A percentile compares a stretch with the other conserved stretches of the same genome.
These are phyloP conservation scores for Xestia sexstrigata DNA, from an alignment of 2,888 invertebrate genomes.

Conservation along the genomic window DNA sequence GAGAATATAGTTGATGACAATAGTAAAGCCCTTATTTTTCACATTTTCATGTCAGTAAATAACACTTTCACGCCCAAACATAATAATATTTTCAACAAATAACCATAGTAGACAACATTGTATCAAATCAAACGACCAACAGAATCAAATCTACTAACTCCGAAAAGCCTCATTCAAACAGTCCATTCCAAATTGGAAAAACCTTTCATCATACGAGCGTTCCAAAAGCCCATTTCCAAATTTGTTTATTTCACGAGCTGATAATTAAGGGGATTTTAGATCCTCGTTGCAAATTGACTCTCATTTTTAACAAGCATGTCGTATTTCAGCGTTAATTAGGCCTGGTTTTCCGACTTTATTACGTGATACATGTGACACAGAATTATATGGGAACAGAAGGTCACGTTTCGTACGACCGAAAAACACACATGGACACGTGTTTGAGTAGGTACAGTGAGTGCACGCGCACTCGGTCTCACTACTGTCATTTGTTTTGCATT, in stretches of 20 bases:
- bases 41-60: no score
- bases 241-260: conserved; percentile 61
- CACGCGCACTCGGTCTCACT: not conserved
- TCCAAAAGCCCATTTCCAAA: conserved; percentile 42
- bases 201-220: conserved; percentile 50
- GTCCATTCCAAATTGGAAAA: conserved; percentile 45
- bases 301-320: conserved; percentile 71
- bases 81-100: not conserved
- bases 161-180: conserved; percentile 36
- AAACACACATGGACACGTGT: not conserved
- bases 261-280: conserved; percentile 62
- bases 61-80: not conserved
- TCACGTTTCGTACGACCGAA: not conserved
- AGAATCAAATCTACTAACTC: conserved; percentile 24
- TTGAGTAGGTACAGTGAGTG: not conserved
- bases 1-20: no score
- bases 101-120: no score
- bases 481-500: not conserved
- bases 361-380: conserved; percentile 49
- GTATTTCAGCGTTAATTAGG: conserved; percentile 77
- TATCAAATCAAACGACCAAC: not conserved
- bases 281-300: conserved; percentile 62
- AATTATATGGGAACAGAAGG: conserved; percentile 14
- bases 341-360: conserved; percentile 73
- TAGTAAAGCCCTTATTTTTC: no score